These are phyloP conservation scores for Lacerta viridis DNA, from an alignment of 2,797 vertebrate genomes.

Conservation along the genomic window DNA sequence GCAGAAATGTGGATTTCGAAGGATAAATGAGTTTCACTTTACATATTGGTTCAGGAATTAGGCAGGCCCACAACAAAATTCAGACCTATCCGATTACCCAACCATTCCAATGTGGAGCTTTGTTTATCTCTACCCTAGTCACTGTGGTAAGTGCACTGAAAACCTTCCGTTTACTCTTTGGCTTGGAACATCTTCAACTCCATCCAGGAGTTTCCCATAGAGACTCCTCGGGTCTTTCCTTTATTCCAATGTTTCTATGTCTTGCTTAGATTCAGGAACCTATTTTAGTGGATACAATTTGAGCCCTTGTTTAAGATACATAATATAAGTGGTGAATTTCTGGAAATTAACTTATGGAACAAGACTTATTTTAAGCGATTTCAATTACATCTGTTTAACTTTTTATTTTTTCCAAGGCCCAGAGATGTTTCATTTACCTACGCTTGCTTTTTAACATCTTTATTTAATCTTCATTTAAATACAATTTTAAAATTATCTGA, in stretches of 20 bases:
- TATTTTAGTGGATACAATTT: not conserved
- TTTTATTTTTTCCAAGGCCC: not conserved
- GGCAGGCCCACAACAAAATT: too few relatives aligned
- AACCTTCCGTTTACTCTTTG: too few relatives aligned
- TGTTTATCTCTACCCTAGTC: too few relatives aligned
- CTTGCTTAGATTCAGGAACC: constrained; percentile 23
- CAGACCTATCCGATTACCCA: too few relatives aligned
- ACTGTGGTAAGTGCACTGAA: too few relatives aligned
- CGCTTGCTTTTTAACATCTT: constrained; percentile 25
- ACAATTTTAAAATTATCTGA: constrained; percentile 48
- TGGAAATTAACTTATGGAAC: constrained; percentile 25
- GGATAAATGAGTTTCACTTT: too few relatives aligned
- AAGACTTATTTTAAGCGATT: constrained; percentile 18
- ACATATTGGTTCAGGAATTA: too few relatives aligned
- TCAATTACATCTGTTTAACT: constrained; percentile 15
- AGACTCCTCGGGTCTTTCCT: not conserved
- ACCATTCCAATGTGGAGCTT: too few relatives aligned
- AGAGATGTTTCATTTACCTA: constrained; percentile 24
- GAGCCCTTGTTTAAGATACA: not conserved
- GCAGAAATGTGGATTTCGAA: too few relatives aligned
- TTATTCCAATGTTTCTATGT: not conserved
- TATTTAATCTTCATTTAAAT: constrained; percentile 41
- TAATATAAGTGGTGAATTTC: constrained; percentile 7
- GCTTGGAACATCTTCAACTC: too few relatives aligned
- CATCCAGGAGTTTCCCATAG: not conserved